These are phyloP conservation scores for Solenopsis invicta DNA, from an alignment of 1,140 invertebrate genomes.

Conservation along the genomic window DNA sequence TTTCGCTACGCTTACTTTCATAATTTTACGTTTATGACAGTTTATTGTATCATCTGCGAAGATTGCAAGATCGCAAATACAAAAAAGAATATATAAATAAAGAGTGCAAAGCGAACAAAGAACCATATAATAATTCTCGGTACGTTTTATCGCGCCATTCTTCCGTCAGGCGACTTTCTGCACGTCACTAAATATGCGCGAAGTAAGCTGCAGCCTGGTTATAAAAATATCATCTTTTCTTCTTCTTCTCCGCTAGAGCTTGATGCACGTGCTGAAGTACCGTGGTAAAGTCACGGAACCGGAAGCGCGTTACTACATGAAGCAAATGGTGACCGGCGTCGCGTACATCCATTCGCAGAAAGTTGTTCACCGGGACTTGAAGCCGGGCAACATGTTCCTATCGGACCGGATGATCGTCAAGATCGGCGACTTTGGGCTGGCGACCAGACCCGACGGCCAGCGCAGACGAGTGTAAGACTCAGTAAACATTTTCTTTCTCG, in stretches of 20 bases:
- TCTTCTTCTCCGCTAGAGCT: slow-evolving; percentile 76
- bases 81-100: not conserved
- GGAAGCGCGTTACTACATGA: slow-evolving; percentile 92
- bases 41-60: not conserved
- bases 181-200: not conserved
- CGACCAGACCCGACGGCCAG: slow-evolving; percentile 89
- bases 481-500: not conserved
- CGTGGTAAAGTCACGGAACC: slow-evolving; percentile 90
- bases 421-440: slow-evolving; percentile 93
- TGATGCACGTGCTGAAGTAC: slow-evolving; percentile 87
- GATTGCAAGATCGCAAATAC: not conserved
- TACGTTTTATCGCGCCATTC: slow-evolving; percentile 19
- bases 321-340: slow-evolving; percentile 90
- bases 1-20: too few relatives aligned
- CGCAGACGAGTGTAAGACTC: slow-evolving; percentile 88
- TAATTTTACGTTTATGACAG: not conserved
- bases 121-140: not conserved
- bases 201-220: not conserved
- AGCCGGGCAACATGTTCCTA: slow-evolving; percentile 92
- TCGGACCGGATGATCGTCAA: slow-evolving; percentile 91
- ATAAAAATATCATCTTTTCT: slow-evolving; percentile 23
- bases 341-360: slow-evolving; percentile 90
- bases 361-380: slow-evolving; percentile 92
- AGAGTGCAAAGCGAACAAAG: not conserved
- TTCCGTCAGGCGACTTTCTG: slow-evolving; percentile 29